phyloP scores from a whole-genome alignment of 1,140 invertebrate species.

The Drosophila hydei region DNA sequence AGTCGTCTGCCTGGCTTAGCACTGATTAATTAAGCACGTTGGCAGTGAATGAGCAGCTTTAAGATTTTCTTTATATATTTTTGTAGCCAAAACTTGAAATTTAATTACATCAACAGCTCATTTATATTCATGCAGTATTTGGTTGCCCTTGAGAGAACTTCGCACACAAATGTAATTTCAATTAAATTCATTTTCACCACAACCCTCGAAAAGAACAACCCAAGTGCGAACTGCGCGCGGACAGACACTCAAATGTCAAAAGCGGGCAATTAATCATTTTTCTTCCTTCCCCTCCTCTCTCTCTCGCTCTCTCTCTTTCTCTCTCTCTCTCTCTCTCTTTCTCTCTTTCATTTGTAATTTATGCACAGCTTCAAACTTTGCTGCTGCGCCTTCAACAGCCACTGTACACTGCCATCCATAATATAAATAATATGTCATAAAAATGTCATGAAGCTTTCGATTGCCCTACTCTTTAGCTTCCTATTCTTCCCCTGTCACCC shows the following conservation, averaged over 20 bases:
- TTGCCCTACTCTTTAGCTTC: slow-evolving; percentile 7
- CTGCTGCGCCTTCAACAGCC: slow-evolving; percentile 21
- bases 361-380: slow-evolving; percentile 40
- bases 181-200: slow-evolving; percentile 34
- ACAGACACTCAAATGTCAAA: slow-evolving; percentile 34
- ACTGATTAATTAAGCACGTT: slow-evolving; percentile 43
- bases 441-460: slow-evolving; percentile 35
- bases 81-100: background rate
- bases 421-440: slow-evolving; percentile 55
- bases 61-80: too few species aligned
- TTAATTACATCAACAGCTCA: slow-evolving; percentile 2
- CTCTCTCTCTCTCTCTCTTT: background rate
- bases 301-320: background rate
- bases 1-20: slow-evolving; percentile 9
- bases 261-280: slow-evolving; percentile 55
- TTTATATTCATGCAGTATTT: slow-evolving; percentile 2
- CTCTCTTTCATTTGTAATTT: slow-evolving; percentile 37
- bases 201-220: background rate
- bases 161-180: slow-evolving; percentile 32
- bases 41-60: too few species aligned
- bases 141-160: background rate
- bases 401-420: slow-evolving; percentile 40
- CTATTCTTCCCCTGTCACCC: background rate
- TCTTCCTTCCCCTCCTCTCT: background rate
- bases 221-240: background rate